Evolutionary conservation across 2,113 vertebrate species (phyloP).

Genomic region (Eleginops maclovinus): DNA sequence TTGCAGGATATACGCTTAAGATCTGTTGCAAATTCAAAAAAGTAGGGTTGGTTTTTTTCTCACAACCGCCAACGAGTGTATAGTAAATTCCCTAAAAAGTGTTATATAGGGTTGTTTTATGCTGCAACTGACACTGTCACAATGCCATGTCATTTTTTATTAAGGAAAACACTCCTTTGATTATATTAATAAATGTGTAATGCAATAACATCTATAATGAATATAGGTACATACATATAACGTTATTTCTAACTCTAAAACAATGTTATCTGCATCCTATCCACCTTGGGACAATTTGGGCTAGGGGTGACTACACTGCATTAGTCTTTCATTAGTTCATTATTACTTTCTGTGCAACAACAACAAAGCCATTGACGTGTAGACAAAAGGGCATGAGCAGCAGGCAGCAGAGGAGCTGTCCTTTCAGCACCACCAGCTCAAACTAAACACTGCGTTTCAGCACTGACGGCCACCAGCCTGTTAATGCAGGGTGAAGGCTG

Average conservation of each 20-base stretch:
- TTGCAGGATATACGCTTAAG: background rate
- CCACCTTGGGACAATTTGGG: conserved; percentile 33
- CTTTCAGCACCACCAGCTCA: conserved; percentile 80
- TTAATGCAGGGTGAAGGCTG: conserved; percentile 38
- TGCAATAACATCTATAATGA: background rate
- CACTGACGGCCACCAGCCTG: conserved; percentile 40
- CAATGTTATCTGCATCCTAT: conserved; percentile 33
- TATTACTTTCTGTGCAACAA: conserved; percentile 52
- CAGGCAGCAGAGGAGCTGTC: conserved; percentile 74
- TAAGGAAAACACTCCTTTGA: background rate
- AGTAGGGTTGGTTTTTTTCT: no score
- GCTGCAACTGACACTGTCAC: background rate
- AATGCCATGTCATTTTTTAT: background rate
- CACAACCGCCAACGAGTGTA: background rate
- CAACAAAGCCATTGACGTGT: conserved; percentile 32
- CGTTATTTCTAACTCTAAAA: conserved; percentile 9
- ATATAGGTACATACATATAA: background rate
- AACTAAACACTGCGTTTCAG: conserved; percentile 40
- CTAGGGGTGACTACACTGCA: conserved; percentile 20
- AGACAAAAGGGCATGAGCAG: conserved; percentile 19
- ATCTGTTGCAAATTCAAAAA: background rate
- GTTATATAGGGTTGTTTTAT: background rate
- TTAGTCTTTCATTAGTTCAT: conserved; percentile 52
- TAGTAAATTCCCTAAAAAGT: no score
- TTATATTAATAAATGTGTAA: background rate